A percentile compares a stretch with the other conserved stretches of the same genome.
These are phyloP conservation scores for Teleogryllus oceanicus DNA, from an alignment of 2,888 invertebrate species.

Conservation along the genomic window DNA sequence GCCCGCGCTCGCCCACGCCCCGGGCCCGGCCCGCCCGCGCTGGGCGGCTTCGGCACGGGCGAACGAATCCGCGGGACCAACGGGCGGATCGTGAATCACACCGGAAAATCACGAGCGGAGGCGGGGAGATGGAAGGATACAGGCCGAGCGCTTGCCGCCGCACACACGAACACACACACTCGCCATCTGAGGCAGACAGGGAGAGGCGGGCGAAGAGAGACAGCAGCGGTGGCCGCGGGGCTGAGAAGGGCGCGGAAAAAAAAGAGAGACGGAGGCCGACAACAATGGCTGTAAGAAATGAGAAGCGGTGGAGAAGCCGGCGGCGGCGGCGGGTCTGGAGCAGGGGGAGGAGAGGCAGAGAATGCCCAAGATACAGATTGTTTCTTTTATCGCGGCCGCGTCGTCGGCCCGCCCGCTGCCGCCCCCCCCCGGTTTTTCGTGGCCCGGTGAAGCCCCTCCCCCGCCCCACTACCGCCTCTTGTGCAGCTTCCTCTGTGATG, in stretches of 20 bases:
- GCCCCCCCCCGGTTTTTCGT: neutral
- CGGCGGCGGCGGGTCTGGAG: neutral
- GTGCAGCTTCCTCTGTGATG: neutral
- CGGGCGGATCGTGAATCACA: slow-evolving; percentile 18
- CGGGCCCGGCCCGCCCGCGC: no score
- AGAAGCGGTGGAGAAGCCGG: neutral
- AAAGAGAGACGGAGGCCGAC: slow-evolving; percentile 4
- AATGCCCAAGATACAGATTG: slow-evolving; percentile 18
- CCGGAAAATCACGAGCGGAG: slow-evolving; percentile 1
- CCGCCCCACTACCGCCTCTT: neutral
- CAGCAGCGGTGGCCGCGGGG: neutral
- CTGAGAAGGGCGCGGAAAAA: neutral
- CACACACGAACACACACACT: neutral
- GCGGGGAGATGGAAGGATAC: neutral
- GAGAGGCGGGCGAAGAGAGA: neutral
- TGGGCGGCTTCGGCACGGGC: neutral
- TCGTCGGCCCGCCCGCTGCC: neutral
- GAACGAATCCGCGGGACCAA: slow-evolving; percentile 6
- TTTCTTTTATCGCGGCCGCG: slow-evolving; percentile 18
- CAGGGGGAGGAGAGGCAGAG: neutral
- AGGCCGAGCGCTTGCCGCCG: neutral
- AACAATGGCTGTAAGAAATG: slow-evolving; percentile 7
- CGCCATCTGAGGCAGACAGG: neutral
- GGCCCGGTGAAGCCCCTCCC: neutral
- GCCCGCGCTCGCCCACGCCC: neutral